These are phyloP conservation scores for Erpobdella octoculata DNA, from an alignment of 2,888 invertebrate genomes.

Conservation along the genomic window DNA sequence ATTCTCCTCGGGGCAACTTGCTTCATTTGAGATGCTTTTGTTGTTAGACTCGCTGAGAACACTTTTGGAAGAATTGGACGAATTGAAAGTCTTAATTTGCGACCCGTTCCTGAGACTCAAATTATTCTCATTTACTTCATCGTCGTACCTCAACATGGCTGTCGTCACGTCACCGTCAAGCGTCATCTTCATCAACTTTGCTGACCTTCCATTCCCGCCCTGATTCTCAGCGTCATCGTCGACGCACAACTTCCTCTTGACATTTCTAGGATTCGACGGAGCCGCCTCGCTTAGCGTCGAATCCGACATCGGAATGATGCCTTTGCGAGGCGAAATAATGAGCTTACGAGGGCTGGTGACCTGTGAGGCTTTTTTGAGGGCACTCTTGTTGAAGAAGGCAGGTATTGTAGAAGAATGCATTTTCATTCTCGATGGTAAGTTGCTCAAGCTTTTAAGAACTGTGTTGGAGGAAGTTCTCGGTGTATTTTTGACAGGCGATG, in stretches of 20 bases:
- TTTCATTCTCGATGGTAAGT: constrained; percentile 5
- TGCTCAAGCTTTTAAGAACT: background rate
- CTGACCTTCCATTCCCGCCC: no score
- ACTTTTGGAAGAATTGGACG: no score
- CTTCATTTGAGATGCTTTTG: background rate
- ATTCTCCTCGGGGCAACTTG: background rate
- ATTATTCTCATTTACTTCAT: no score
- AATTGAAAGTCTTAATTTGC: no score
- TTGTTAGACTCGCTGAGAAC: background rate
- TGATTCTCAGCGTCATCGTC: background rate
- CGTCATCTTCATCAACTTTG: no score
- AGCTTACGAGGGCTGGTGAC: constrained; percentile 6
- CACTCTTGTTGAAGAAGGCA: constrained; percentile 20
- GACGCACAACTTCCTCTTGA: constrained; percentile 23
- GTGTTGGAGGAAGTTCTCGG: background rate
- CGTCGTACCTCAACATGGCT: no score
- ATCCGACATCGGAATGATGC: background rate
- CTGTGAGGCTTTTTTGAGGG: constrained; percentile 8
- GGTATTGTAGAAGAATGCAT: constrained; percentile 7
- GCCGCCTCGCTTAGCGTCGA: background rate
- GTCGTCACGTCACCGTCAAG: no score
- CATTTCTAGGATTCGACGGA: background rate
- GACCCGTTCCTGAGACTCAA: no score
- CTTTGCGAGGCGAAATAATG: constrained; percentile 11
- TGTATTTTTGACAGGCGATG: background rate